Evolutionary conservation across 2,113 vertebrate species (phyloP), one percentile per base, ranked within the genome.

Genomic region (Hydrolagus affinis): DNA sequence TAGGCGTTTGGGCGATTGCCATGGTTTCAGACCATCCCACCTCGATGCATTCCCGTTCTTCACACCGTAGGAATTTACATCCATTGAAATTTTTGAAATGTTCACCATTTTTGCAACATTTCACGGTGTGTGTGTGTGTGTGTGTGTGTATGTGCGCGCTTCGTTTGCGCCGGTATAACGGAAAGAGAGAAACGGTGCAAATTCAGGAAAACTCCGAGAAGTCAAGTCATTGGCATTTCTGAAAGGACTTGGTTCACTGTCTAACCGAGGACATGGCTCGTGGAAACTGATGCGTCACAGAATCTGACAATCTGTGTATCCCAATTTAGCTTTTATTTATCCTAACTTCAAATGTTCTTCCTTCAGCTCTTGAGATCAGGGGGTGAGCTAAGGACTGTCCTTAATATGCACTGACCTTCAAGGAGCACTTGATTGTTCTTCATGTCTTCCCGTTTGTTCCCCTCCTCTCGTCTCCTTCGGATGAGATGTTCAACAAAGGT

Each of bases 11-110:
- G 25, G 4, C 66, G 60, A 59, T 83, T 83, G 78, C 78, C 66
- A 83, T 83, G 78, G 78, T 83, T 83, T 83, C 78, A 83, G 78
- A 68, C 28, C 44, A 32, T 19, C 78, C 66, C 78, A 66, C 32
- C 78, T 83, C 62, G 66, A 10, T 17, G 17, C 21, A 62, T 32
- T 83, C 78, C 21, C 66, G 78, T 83, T 28, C 32, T 30, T 83
- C 30, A 30, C 66, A 28, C 78, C 60, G 66, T 4, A 83, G 21
- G 78, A 66, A 83, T 66, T 66, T 66, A 68, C 15, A 78, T 32
- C 59, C 32, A 83, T 66, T 83, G 66, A 19, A 83, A 44, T 44
- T 44, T 80, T 80, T 62, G 62, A 80, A 80, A 80, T 15, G 12
- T 64, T 14, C 1, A 64, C 76, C 62, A 62, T 68, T 83, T 83